phyloP scores from a whole-genome alignment of 2,888 invertebrate species.

The Hymenopus coronatus region DNA sequence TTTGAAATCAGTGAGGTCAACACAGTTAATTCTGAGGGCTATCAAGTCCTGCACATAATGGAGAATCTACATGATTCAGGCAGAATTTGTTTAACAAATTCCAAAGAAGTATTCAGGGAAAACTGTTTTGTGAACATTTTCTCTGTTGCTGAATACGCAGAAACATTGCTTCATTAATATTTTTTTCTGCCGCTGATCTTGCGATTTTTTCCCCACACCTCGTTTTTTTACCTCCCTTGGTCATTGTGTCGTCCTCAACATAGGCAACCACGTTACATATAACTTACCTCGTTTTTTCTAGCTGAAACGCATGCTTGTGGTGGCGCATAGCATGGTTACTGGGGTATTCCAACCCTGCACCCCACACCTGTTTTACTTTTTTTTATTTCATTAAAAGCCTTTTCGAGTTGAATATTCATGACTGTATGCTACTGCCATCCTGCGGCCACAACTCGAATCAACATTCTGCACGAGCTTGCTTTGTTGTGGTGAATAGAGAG shows the following conservation, averaged over 20 bases:
- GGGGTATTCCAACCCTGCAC: not conserved
- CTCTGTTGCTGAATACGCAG: not conserved
- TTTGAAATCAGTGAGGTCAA: too few relatives aligned
- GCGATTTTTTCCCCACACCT: not conserved
- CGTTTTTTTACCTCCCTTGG: not conserved
- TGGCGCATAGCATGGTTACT: not conserved
- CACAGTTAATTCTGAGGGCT: too few relatives aligned
- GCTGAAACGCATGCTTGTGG: not conserved
- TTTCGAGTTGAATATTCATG: conserved; percentile 28
- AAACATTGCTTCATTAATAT: not conserved
- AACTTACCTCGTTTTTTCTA: not conserved
- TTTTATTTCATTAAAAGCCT: conserved; percentile 25
- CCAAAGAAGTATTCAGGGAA: not conserved
- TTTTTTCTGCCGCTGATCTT: not conserved
- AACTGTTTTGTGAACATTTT: not conserved
- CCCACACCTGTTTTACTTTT: conserved; percentile 16
- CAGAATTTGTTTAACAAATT: not conserved
- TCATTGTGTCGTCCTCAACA: not conserved
- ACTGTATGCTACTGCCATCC: conserved; percentile 23
- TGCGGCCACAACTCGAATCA: conserved; percentile 24
- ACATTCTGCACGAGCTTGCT: conserved; percentile 27
- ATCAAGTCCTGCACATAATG: too few relatives aligned
- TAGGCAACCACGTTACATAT: conserved; percentile 4
- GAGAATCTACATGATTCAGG: too few relatives aligned
- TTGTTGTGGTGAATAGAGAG: conserved; percentile 11